phyloP scores from a whole-genome alignment of 1,140 invertebrate genomes.

The Anastatus disparis region DNA sequence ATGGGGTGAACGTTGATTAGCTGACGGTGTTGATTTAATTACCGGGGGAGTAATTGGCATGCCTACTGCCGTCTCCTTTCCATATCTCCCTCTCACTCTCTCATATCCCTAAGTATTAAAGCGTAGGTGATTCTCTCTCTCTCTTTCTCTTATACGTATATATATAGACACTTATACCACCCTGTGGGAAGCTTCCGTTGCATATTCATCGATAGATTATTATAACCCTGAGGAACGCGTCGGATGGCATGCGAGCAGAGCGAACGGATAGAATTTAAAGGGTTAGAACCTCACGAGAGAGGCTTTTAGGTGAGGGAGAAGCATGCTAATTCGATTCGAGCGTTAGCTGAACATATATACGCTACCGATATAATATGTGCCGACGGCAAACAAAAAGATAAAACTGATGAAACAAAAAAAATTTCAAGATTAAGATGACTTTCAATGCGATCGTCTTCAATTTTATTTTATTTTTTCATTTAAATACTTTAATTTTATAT shows the following conservation, averaged over 20 bases:
- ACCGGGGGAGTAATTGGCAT: slow-evolving; percentile 60
- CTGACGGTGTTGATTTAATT: slow-evolving; percentile 63
- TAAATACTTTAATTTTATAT: too few relatives aligned
- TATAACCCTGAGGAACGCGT: slow-evolving; percentile 22
- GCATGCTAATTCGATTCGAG: slow-evolving; percentile 23
- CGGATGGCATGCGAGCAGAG: slow-evolving; percentile 1
- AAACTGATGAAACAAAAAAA: too few relatives aligned
- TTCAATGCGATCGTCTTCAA: too few relatives aligned
- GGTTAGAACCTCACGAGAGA: neutral
- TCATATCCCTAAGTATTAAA: neutral
- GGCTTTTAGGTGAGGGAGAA: neutral
- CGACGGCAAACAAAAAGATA: too few relatives aligned
- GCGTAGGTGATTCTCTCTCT: neutral
- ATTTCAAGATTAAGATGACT: too few relatives aligned
- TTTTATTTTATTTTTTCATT: too few relatives aligned
- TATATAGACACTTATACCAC: too few relatives aligned
- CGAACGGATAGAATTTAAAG: neutral
- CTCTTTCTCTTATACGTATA: too few relatives aligned
- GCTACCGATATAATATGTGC: neutral
- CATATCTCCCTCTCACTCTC: neutral
- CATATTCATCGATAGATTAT: slow-evolving; percentile 57
- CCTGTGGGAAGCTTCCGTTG: slow-evolving; percentile 45
- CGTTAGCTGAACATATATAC: neutral
- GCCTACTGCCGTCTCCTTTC: slow-evolving; percentile 41
- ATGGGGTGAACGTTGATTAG: slow-evolving; percentile 55